Evolutionary conservation across 2,113 vertebrate species (phyloP).

Genomic region (Ctenodactylus gundi): DNA sequence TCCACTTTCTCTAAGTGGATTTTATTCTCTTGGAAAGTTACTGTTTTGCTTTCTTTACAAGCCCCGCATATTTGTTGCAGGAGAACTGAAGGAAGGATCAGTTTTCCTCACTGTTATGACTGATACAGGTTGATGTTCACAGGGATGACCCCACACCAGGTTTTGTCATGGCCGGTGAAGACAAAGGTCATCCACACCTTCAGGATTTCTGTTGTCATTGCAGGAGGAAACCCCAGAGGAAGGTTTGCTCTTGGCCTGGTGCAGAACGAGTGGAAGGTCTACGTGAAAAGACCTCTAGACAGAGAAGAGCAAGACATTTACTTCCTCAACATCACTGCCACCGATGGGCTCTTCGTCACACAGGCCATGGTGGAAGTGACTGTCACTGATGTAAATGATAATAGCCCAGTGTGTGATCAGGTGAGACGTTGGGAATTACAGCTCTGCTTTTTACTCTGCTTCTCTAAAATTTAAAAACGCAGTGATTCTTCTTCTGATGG

Average conservation of each 20-base stretch:
- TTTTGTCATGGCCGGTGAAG: neutral
- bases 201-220: constrained; percentile 24
- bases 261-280: constrained; percentile 97
- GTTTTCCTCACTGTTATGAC: neutral
- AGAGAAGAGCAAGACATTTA: constrained; percentile 93
- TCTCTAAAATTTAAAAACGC: constrained; percentile 1
- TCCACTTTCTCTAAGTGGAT: constrained; percentile 73
- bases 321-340: constrained; percentile 95
- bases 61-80: constrained; percentile 19
- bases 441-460: neutral
- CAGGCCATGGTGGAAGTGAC: constrained; percentile 92
- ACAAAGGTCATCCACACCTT: neutral
- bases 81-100: neutral
- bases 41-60: constrained; percentile 64
- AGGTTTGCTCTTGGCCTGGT: constrained; percentile 95
- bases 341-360: constrained; percentile 95
- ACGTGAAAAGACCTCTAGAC: constrained; percentile 94
- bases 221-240: constrained; percentile 94
- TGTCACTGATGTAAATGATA: constrained; percentile 95
- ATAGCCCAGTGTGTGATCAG: constrained; percentile 94
- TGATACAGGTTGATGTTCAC: neutral
- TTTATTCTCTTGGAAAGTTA: constrained; percentile 76
- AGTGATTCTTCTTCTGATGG: neutral
- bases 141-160: neutral
- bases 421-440: constrained; percentile 79